These are phyloP conservation scores for Neelides sp. DNA, from an alignment of 1,140 invertebrate genomes.

Conservation along the genomic window DNA sequence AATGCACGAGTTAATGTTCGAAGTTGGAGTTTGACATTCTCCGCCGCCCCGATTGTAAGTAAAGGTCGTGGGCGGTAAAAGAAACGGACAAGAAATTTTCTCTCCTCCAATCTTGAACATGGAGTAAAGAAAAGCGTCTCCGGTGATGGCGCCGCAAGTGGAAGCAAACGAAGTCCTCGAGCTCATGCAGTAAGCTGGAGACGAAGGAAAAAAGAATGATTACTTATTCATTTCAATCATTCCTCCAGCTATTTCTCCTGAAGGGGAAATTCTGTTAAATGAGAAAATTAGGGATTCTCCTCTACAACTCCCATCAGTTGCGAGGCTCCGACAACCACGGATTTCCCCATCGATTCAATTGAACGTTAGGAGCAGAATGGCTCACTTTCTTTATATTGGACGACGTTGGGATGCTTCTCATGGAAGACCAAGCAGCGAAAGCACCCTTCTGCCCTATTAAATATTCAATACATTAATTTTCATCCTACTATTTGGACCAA, in stretches of 20 bases:
- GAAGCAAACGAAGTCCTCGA: conserved; percentile 8
- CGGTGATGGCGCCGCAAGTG: conserved; percentile 8
- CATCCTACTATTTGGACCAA: too few relatives aligned
- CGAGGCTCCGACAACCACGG: background rate
- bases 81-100: conserved; percentile 43
- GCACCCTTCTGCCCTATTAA: too few relatives aligned
- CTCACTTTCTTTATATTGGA: conserved; percentile 54
- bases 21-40: conserved; percentile 41
- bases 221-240: background rate
- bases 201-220: background rate
- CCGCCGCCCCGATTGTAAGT: conserved; percentile 36
- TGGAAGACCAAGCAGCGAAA: conserved; percentile 49
- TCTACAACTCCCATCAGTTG: background rate
- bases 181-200: conserved; percentile 8
- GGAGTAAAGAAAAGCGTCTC: conserved; percentile 53
- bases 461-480: too few relatives aligned
- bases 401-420: conserved; percentile 47
- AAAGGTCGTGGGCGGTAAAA: conserved; percentile 32
- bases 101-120: conserved; percentile 54
- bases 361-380: conserved; percentile 7
- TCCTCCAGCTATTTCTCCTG: background rate
- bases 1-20: conserved; percentile 49
- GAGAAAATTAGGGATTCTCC: background rate
- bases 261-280: background rate
- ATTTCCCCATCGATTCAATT: conserved; percentile 1